Evolutionary conservation across 2,888 invertebrate species (phyloP).

Genomic region (Anoncus sp.): DNA sequence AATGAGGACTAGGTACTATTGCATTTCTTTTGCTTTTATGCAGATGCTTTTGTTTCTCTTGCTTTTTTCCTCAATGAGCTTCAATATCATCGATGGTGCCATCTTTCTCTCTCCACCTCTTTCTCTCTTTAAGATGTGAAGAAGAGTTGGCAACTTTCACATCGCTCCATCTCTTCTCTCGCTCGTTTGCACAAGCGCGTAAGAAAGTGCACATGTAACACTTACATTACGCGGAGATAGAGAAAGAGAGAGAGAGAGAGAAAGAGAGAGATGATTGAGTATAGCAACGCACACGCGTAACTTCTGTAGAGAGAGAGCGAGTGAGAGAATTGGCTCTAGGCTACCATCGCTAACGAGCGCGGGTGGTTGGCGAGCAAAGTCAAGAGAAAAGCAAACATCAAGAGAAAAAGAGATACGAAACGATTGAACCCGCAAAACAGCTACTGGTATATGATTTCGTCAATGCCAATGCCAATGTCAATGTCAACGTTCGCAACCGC

Average conservation of each 20-base stretch:
- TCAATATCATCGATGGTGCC: background rate
- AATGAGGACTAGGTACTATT: constrained; percentile 28
- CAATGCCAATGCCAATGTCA: constrained; percentile 75
- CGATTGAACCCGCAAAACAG: constrained; percentile 26
- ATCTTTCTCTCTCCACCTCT: constrained; percentile 27
- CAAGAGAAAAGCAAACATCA: too few relatives aligned
- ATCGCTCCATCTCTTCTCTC: constrained; percentile 59
- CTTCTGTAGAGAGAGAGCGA: constrained; percentile 9
- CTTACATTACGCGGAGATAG: constrained; percentile 74
- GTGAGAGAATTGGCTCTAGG: constrained; percentile 58
- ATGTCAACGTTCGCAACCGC: constrained; percentile 67
- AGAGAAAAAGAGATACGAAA: background rate
- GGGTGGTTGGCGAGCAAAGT: background rate
- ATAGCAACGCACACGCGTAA: constrained; percentile 28
- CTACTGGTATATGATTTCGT: constrained; percentile 65
- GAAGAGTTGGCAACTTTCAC: constrained; percentile 73
- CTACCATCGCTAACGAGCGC: background rate
- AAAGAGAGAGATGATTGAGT: background rate
- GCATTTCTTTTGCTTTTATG: constrained; percentile 17
- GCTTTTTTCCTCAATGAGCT: constrained; percentile 10
- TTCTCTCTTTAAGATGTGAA: constrained; percentile 2
- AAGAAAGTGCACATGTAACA: constrained; percentile 82
- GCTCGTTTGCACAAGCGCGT: constrained; percentile 57
- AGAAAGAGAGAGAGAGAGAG: constrained; percentile 22
- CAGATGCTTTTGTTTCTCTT: constrained; percentile 13